Percentiles rank a stretch among this genome's conserved stretches.
phyloP scores from a whole-genome alignment of 1,140 invertebrate species.

The Berghia stephanieae region DNA sequence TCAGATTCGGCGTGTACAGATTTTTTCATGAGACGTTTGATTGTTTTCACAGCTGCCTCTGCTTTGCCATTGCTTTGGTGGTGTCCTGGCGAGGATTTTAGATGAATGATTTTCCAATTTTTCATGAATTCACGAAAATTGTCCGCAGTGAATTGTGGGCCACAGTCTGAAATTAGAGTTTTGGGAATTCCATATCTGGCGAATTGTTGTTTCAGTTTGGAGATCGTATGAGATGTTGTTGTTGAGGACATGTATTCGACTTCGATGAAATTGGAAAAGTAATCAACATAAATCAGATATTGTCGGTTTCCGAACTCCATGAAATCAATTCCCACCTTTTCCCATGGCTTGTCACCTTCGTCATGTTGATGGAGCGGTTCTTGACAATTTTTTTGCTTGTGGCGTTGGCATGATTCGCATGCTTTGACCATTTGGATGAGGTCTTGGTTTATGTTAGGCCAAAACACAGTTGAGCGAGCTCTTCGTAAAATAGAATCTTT shows the following conservation, averaged over 20 bases:
- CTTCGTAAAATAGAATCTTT: slow-evolving; percentile 40
- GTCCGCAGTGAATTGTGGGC: too few relatives aligned
- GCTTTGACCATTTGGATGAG: slow-evolving; percentile 39
- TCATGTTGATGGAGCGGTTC: slow-evolving; percentile 39
- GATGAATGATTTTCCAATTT: slow-evolving; percentile 30
- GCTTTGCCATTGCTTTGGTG: slow-evolving; percentile 43
- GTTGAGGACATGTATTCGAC: slow-evolving; percentile 50
- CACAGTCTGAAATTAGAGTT: slow-evolving; percentile 40
- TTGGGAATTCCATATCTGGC: slow-evolving; percentile 40
- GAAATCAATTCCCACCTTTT: slow-evolving; percentile 47
- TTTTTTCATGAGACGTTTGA: slow-evolving; percentile 46
- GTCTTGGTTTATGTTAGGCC: slow-evolving; percentile 46
- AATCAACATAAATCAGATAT: slow-evolving; percentile 46
- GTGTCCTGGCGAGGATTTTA: slow-evolving; percentile 34
- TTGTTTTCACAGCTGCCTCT: slow-evolving; percentile 43
- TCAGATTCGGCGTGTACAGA: slow-evolving; percentile 26
- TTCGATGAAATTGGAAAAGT: slow-evolving; percentile 59
- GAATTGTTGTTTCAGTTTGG: slow-evolving; percentile 41
- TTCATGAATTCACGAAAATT: slow-evolving; percentile 23
- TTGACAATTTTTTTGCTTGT: slow-evolving; percentile 27
- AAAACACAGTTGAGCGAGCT: slow-evolving; percentile 44
- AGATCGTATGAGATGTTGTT: slow-evolving; percentile 33
- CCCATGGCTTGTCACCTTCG: slow-evolving; percentile 43
- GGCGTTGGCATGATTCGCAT: slow-evolving; percentile 41
- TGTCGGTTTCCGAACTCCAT: slow-evolving; percentile 37